Evolutionary conservation across 64 coral and sea anemone species (phyloP).

Genomic region (Montipora cactus): DNA sequence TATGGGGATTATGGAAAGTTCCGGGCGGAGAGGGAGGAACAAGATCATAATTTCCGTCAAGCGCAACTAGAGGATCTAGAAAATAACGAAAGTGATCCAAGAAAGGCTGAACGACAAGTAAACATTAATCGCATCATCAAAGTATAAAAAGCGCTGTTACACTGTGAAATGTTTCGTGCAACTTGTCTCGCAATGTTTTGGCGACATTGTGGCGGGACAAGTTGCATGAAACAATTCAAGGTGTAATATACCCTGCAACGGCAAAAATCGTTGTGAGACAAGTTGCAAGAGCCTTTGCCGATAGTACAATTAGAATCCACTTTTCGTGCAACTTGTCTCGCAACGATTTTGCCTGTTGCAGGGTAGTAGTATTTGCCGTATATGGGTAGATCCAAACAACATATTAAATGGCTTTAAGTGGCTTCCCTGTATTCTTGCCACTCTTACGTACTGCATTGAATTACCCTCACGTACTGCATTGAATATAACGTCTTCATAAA

Average conservation of each 20-base stretch:
- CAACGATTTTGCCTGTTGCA: no score
- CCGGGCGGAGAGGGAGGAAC: not conserved
- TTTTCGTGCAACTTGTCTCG: no score
- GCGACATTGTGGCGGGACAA: no score
- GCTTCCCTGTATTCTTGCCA: not conserved
- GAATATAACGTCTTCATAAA: conserved; percentile 2
- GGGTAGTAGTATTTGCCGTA: not conserved
- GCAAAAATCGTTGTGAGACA: no score
- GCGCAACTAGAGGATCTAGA: not conserved
- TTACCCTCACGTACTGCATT: not conserved
- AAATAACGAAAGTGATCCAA: not conserved
- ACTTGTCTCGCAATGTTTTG: no score
- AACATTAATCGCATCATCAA: not conserved
- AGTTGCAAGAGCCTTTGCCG: no score
- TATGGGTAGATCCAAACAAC: conserved; percentile 2
- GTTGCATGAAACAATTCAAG: no score
- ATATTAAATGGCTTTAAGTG: not conserved
- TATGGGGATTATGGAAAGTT: no score
- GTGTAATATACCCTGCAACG: no score
- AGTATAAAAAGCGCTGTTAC: not conserved
- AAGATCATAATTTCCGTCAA: not conserved
- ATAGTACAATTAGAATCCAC: no score
- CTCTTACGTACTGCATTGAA: not conserved
- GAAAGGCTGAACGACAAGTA: not conserved
- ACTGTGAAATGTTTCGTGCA: no score